phyloP scores from a whole-genome alignment of 2,888 invertebrate genomes.

The Morpho achilles region DNA sequence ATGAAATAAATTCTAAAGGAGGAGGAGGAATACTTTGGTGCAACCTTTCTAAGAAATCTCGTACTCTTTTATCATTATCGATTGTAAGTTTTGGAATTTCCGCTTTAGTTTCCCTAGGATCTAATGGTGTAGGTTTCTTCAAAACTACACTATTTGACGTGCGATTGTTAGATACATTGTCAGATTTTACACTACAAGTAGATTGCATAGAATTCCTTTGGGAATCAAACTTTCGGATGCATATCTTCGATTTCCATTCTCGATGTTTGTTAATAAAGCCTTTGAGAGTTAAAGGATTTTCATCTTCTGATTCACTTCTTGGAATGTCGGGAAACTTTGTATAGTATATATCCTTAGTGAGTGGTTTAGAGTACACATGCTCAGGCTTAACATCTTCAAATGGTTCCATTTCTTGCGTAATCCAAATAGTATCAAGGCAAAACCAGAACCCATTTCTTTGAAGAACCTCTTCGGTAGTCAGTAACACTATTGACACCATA shows the following conservation, averaged over 20 bases:
- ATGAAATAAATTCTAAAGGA: slow-evolving; percentile 41
- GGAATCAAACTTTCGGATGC: slow-evolving; percentile 46
- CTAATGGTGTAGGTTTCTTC: slow-evolving; percentile 38
- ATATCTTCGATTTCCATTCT: slow-evolving; percentile 61
- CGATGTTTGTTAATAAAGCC: slow-evolving; percentile 58
- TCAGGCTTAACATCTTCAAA: slow-evolving; percentile 65
- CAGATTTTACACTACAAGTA: slow-evolving; percentile 37
- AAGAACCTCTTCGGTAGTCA: slow-evolving; percentile 67
- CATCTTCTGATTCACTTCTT: slow-evolving; percentile 70
- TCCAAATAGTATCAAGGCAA: slow-evolving; percentile 60
- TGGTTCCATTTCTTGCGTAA: slow-evolving; percentile 63
- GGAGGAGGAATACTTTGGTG: slow-evolving; percentile 59
- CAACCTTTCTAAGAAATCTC: slow-evolving; percentile 53
- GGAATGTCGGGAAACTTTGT: slow-evolving; percentile 64
- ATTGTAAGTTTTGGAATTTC: slow-evolving; percentile 9
- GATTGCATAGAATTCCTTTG: slow-evolving; percentile 42
- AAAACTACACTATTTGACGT: slow-evolving; percentile 38
- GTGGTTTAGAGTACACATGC: slow-evolving; percentile 54
- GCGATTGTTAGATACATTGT: slow-evolving; percentile 30
- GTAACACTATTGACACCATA: slow-evolving; percentile 64
- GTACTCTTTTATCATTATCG: slow-evolving; percentile 46
- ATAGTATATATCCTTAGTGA: slow-evolving; percentile 63
- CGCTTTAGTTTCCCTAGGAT: slow-evolving; percentile 28
- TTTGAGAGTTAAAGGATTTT: slow-evolving; percentile 53
- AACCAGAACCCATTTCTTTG: slow-evolving; percentile 65